Evolutionary conservation across 2,888 invertebrate genomes (phyloP), one percentile per base, ranked within the genome.

Genomic region (Ypsolopha sequella): DNA sequence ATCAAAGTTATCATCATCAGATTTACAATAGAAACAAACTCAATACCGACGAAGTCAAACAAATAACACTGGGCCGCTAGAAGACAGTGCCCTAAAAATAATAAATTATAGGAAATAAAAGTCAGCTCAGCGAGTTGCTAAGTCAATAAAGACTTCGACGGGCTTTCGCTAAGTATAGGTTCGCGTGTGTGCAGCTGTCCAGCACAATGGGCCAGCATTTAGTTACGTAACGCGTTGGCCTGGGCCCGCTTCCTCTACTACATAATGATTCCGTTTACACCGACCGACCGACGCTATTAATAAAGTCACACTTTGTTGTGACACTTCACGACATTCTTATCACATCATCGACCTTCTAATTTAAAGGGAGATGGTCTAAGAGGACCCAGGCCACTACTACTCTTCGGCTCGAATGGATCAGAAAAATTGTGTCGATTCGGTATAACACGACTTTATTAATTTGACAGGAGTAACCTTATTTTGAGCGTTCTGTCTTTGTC

Each of bases 221-320:
- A 41, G 51, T 53, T 44, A 51, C 50, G 38, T 14, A 43, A 43
- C 34, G 36, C 60, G 64, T 62, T 62, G 62, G 62, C 61, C 58
- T 59, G 64, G 65, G 61, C 60, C 62, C 58, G 59, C 66, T 68
- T 68, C 62, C 62, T 61, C 60, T 63, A 59, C 60, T 63, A 59
- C 59, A 61, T 67, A 66, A 68, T 65, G 60, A 67, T 67, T 70
- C 65, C 54, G 75, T 73, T 74, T 66, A 66, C 65, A 68, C 64
- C 7, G n/a, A 11, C 4, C 41, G 24, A 24, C 24, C 24, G 24
- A 4, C 4, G 24, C 24, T 11, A 13, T 41, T 41, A 3, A 41
- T 41, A 33, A 34, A 24, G 4, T 45, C 9, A 34, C 45, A 45
- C 45, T 45, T 24, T n/a, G 45, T 45, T 45, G 45, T 24, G 45